Percentiles rank a stretch among this genome's conserved stretches.
Conservation (phyloP, 53 echinoderm and acorn worm genomes). For the Holothuria leucospilota region DNA sequence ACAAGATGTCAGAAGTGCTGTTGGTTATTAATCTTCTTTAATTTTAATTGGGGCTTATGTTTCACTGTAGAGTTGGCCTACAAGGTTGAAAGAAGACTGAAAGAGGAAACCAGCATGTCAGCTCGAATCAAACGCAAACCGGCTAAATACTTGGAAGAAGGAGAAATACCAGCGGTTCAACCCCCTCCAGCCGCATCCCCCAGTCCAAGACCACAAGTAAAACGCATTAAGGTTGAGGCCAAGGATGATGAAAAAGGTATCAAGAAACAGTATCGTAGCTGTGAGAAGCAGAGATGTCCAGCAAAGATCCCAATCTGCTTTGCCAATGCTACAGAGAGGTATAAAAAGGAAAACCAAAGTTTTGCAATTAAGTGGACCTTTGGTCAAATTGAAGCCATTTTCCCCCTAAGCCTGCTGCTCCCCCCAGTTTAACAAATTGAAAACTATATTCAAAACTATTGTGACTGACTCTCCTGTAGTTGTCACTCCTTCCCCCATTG, state of each 20-base stretch:
- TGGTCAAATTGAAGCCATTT: too few species aligned
- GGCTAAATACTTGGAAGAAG: slow-evolving; percentile 76
- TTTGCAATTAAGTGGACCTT: not conserved
- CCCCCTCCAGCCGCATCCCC: not conserved
- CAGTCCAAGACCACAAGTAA: not conserved
- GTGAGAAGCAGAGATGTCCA: slow-evolving; percentile 92
- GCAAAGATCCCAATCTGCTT: slow-evolving; percentile 84
- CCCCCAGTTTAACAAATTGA: too few species aligned
- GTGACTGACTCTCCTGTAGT: too few species aligned
- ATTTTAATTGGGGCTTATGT: too few species aligned
- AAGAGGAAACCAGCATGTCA: slow-evolving; percentile 51
- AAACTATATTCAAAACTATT: too few species aligned
- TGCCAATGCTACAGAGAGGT: slow-evolving; percentile 80
- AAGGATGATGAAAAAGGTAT: slow-evolving; percentile 44
- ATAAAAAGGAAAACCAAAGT: too few species aligned
- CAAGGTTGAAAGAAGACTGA: too few species aligned
- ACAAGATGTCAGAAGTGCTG: too few species aligned
- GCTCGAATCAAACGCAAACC: slow-evolving; percentile 76
- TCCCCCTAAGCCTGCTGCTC: too few species aligned
- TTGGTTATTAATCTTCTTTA: too few species aligned
- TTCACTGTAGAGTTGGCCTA: too few species aligned
- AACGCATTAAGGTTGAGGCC: slow-evolving; percentile 14
- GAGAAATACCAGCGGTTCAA: slow-evolving; percentile 52
- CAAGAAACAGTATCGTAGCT: slow-evolving; percentile 74
- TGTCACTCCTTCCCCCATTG: too few species aligned